phyloP scores from a whole-genome alignment of 2,888 invertebrate species.

The Agelastica alni region DNA sequence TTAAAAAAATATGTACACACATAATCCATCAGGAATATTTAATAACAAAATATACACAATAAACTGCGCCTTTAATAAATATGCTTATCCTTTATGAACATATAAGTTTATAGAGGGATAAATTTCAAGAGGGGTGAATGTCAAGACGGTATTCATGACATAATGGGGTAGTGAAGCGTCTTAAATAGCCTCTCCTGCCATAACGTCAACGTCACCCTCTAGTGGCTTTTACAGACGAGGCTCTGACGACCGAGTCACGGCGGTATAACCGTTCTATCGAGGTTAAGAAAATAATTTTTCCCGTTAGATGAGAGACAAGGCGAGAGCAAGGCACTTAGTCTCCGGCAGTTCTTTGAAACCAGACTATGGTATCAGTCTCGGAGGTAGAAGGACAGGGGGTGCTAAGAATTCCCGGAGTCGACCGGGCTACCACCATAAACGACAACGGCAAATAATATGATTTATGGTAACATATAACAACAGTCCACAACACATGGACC shows the following conservation, averaged over 20 bases:
- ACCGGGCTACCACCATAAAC: neutral
- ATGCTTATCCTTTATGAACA: no score
- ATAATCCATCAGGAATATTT: no score
- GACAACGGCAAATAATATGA: neutral
- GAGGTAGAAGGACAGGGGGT: neutral
- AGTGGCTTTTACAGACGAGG: neutral
- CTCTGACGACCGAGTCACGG: conserved; percentile 5
- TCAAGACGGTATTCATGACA: neutral
- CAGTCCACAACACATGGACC: no score
- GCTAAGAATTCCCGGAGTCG: neutral
- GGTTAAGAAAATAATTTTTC: neutral
- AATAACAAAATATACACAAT: no score
- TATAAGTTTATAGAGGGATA: no score
- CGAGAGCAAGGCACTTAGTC: no score
- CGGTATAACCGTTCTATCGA: conserved; percentile 4
- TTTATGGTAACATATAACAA: neutral
- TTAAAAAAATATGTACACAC: no score
- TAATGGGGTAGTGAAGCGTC: neutral
- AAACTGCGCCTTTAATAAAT: no score
- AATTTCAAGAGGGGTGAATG: neutral
- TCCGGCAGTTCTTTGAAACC: no score
- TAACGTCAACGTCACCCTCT: no score
- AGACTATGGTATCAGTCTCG: no score
- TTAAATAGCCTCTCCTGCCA: neutral
- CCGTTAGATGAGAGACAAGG: neutral